Evolutionary conservation across 2,113 vertebrate species (phyloP).

Genomic region (Crotalus viridis): DNA sequence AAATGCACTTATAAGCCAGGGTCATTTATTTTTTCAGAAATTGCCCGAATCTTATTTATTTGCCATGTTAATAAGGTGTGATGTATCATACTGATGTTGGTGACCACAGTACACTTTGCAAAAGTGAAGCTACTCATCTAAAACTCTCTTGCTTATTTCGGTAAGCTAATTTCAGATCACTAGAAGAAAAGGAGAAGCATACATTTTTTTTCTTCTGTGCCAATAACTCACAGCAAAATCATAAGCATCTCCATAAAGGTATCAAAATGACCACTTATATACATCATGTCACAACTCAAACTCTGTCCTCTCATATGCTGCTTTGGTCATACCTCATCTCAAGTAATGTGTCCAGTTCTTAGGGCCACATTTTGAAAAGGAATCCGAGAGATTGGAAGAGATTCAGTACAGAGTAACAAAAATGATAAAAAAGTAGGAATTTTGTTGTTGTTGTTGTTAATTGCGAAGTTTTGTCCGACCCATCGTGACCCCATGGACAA

Average conservation of each 20-base stretch:
- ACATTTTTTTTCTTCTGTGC: background rate
- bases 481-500: no score
- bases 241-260: background rate
- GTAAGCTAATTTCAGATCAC: no score
- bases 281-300: background rate
- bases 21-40: background rate
- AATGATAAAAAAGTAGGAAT: no score
- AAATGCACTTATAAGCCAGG: background rate
- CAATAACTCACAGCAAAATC: background rate
- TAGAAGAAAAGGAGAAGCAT: no score
- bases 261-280: background rate
- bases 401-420: background rate
- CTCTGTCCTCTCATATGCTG: background rate
- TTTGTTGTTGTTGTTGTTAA: no score
- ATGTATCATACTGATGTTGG: background rate
- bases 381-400: background rate
- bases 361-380: background rate
- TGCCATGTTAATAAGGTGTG: background rate
- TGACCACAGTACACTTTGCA: conserved; percentile 27
- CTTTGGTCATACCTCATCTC: background rate
- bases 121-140: background rate
- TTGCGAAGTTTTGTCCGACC: no score
- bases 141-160: no score
- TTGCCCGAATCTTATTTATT: background rate
- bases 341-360: background rate